phyloP scores from a whole-genome alignment of 2,797 vertebrate species.

The Myiotriccus ornatus region DNA sequence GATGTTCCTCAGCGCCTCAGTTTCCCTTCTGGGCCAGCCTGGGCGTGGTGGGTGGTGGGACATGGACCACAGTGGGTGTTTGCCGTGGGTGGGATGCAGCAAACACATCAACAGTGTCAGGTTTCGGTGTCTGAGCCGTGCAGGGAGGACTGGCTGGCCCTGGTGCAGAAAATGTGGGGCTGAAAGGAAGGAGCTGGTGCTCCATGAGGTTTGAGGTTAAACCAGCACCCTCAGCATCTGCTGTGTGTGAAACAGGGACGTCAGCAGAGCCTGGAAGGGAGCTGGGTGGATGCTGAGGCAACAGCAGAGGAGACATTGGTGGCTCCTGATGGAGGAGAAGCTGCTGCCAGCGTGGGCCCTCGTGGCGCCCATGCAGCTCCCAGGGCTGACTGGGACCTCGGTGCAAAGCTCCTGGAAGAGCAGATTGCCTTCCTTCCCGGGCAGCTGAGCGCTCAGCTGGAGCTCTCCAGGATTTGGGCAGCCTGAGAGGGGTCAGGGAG shows the following conservation, averaged over 20 bases:
- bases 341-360: not conserved
- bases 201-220: not conserved
- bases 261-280: not conserved
- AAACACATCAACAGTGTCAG: not conserved
- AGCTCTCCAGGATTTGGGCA: not conserved
- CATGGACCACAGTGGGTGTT: not conserved
- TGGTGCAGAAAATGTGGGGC: not conserved
- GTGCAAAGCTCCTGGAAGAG: not conserved
- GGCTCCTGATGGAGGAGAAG: not conserved
- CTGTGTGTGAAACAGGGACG: accelerated
- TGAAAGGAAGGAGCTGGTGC: not conserved
- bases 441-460: not conserved
- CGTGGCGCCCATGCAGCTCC: accelerated
- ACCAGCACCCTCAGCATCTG: not conserved
- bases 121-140: not conserved
- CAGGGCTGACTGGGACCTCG: accelerated
- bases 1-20: not conserved
- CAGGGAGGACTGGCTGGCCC: not conserved
- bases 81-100: not conserved
- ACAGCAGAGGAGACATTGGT: not conserved
- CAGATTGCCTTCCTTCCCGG: not conserved
- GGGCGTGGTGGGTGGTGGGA: not conserved
- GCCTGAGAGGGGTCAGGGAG: not conserved
- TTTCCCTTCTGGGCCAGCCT: not conserved
- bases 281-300: not conserved